Evolutionary conservation across 2,797 vertebrate species (phyloP), one percentile per base, ranked within the genome.

Genomic region (Remorina albescens): DNA sequence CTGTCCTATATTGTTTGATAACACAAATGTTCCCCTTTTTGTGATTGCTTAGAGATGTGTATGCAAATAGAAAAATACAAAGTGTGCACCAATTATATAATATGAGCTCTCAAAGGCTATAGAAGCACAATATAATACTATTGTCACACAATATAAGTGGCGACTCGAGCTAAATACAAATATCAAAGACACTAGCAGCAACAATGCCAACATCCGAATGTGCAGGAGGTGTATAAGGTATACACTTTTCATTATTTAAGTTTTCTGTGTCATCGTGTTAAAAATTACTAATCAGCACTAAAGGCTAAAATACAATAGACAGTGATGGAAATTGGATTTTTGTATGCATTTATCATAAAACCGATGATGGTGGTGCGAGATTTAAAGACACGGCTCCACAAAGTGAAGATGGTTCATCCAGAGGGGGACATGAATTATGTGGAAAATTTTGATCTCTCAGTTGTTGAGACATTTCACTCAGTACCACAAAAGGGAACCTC

Each of bases 1-100:
- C 51, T 83, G 68, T 69, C 49, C 62, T 60, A 46, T 59, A 30
- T 53, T 19, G 26, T 80, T 59, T 81, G 62, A 62, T 76, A 60
- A 69, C 11, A 49, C 30, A 50, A 68, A 37, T 39, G 37, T 21
- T 49, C 60, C 54, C 41, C 60, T 67, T 19, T 59, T 63, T 63
- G 44, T 58, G 30, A 8, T 41, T 59, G 3, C 8, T 10, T 30
- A 19, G 2, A 16, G 42, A 23, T 11, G 15, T 25, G 8, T 16
- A 36, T 3, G 21, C 21, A 58, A 41, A 41, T 37, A 39, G n/a
- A 57, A 37, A 11, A 15, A 39, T 6, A 36, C 4, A 6, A 25
- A 37, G 21, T 10, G 6, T 34, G 11, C 13, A 21, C 6, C 3
- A 34, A 19, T 13, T 18, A 34, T 6, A 9, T 15, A n/a, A 19